Base-by-base conservation (phyloP, 2,797 vertebrate species). In the Sebastes trivittatus region DNA sequence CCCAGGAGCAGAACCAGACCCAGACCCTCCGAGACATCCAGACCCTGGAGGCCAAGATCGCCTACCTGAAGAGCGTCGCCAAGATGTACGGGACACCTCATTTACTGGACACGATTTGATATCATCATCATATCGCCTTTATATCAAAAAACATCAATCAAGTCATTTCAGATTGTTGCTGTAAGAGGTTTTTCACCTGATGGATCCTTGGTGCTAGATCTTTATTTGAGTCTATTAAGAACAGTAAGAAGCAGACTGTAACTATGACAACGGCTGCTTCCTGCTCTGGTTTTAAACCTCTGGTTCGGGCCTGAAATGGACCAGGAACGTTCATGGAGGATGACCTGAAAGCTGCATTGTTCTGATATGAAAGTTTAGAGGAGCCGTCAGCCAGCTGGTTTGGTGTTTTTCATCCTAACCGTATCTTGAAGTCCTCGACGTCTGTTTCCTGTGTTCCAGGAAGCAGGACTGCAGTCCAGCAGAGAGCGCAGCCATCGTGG, bases 381-480 rank as follows among this genome's bases (percentile, higher is more conserved):
- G 27, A 27, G 27, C 27, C 27, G 27, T 27, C 27, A 27, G 27
- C 27, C 27, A 1, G 63, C 27, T 2, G 7, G 18, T 36, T 14
- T 34, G 36, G 11, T 38, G 36, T 38, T 6, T 23, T 66, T 32
- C 10, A 11, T 64, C 4, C 38, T 25, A 7, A 27, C 38, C 30
- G 23, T 62, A 1, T 30, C 30, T 68, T 20, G 1, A 18, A 4
- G 22, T 54, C 27, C 11, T 3, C 58, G 60, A 32, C 55, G 34
- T 58, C 23, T 2, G 7, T 46, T 68, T 54, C 14, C 22, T 87
- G 22, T 81, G 6, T 38, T 58, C 20, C 88, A 98, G 98, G 93
- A 95, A 97, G 80, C 90, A 95, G 82, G 95, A 97, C 73, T 95
- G 94, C 67, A 97, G 95, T 73, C 96, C 96, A 2, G 65, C 92